phyloP scores from a whole-genome alignment of 2,888 invertebrate species.

The Limnephilus auricula region DNA sequence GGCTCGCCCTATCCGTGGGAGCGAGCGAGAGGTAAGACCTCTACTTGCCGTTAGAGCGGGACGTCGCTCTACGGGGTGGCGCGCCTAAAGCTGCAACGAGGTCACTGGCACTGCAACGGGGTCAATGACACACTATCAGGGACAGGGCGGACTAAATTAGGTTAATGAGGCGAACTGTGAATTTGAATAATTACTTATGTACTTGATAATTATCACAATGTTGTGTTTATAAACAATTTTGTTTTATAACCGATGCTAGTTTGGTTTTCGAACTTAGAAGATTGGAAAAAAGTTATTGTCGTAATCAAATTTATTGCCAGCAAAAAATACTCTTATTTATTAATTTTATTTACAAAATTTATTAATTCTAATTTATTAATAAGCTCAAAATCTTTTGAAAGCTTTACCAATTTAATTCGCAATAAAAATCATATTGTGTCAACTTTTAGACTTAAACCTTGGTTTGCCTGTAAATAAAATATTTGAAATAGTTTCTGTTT shows the following conservation, averaged over 20 bases:
- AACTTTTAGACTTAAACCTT: not conserved
- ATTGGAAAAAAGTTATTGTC: not conserved
- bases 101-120: slow-evolving; percentile 63
- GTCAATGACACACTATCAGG: slow-evolving; percentile 61
- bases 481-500: not conserved
- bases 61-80: slow-evolving; percentile 52
- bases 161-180: not conserved
- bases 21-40: slow-evolving; percentile 39
- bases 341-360: no score
- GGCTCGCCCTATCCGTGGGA: not conserved
- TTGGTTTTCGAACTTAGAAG: not conserved
- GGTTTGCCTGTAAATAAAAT: not conserved
- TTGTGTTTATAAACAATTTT: not conserved
- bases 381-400: not conserved
- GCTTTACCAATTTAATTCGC: no score
- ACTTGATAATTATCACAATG: not conserved
- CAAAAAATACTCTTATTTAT: no score
- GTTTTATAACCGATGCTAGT: not conserved
- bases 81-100: slow-evolving; percentile 47
- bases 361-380: not conserved
- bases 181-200: not conserved
- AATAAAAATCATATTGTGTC: no score
- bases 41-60: slow-evolving; percentile 44
- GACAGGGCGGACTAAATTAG: slow-evolving; percentile 51
- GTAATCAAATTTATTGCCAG: not conserved